These are phyloP conservation scores for Cnemophilus loriae DNA, from an alignment of 2,113 vertebrate genomes.

Conservation along the genomic window DNA sequence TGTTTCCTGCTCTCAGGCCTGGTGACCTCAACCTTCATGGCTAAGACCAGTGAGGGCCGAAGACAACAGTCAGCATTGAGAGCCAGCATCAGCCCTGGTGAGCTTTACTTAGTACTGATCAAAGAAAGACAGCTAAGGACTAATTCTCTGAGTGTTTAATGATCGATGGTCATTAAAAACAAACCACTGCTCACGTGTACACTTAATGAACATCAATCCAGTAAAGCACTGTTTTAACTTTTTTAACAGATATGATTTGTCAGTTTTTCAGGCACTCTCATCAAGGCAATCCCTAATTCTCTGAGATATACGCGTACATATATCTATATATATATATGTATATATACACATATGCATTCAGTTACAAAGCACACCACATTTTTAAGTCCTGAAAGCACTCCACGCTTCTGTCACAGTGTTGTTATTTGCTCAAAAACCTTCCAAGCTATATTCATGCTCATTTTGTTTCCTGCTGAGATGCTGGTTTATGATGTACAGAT, in stretches of 20 bases:
- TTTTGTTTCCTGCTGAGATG: neutral
- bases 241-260: neutral
- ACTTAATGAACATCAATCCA: neutral
- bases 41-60: neutral
- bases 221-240: neutral
- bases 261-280: neutral
- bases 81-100: neutral
- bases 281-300: neutral
- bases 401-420: neutral
- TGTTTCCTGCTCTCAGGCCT: neutral
- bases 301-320: fast-evolving
- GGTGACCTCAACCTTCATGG: neutral
- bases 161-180: neutral
- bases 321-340: neutral
- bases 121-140: neutral
- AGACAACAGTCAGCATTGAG: neutral
- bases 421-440: neutral
- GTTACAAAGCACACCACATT: neutral
- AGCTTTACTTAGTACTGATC: neutral
- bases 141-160: neutral
- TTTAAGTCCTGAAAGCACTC: neutral
- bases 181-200: neutral
- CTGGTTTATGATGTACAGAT: neutral
- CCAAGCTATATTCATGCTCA: neutral
- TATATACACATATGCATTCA: fast-evolving